These are phyloP conservation scores for Asarcornis scutulata DNA, from an alignment of 2,113 vertebrate genomes.

Conservation along the genomic window DNA sequence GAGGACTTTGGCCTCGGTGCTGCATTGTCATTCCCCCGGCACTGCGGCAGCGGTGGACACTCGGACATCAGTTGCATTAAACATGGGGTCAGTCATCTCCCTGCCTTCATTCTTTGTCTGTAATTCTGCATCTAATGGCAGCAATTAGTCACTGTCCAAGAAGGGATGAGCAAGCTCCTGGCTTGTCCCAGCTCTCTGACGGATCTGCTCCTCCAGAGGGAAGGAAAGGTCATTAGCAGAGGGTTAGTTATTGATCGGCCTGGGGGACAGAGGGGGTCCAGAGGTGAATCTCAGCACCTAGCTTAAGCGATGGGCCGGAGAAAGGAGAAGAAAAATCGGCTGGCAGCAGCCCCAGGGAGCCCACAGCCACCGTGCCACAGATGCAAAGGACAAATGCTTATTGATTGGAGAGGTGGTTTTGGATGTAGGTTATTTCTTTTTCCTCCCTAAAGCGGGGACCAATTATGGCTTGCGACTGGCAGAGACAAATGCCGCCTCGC, in stretches of 20 bases:
- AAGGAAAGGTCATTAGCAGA: conserved; percentile 74
- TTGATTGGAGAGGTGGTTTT: conserved; percentile 54
- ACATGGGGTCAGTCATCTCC: conserved; percentile 30
- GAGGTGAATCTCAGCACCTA: conserved; percentile 59
- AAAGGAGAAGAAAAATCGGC: conserved; percentile 57
- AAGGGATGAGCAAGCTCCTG: conserved; percentile 59
- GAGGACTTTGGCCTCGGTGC: neutral
- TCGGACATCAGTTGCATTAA: conserved; percentile 33
- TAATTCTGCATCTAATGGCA: conserved; percentile 73
- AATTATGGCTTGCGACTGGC: conserved; percentile 54
- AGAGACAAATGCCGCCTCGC: conserved; percentile 49
- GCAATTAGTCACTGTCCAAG: conserved; percentile 81
- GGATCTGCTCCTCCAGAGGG: conserved; percentile 53
- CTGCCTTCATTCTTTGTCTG: conserved; percentile 48
- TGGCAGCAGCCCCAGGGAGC: conserved; percentile 37
- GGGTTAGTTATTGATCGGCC: conserved; percentile 71
- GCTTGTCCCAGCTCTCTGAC: conserved; percentile 46
- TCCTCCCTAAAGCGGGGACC: neutral
- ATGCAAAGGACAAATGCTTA: conserved; percentile 59
- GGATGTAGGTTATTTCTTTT: conserved; percentile 64
- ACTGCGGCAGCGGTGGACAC: neutral
- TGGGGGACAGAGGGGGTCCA: conserved; percentile 11
- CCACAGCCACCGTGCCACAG: conserved; percentile 17
- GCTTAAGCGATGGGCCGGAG: conserved; percentile 30
- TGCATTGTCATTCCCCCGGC: conserved; percentile 13